Evolutionary conservation across 2,888 invertebrate species (phyloP).

Genomic region (Drosophila birchii): DNA sequence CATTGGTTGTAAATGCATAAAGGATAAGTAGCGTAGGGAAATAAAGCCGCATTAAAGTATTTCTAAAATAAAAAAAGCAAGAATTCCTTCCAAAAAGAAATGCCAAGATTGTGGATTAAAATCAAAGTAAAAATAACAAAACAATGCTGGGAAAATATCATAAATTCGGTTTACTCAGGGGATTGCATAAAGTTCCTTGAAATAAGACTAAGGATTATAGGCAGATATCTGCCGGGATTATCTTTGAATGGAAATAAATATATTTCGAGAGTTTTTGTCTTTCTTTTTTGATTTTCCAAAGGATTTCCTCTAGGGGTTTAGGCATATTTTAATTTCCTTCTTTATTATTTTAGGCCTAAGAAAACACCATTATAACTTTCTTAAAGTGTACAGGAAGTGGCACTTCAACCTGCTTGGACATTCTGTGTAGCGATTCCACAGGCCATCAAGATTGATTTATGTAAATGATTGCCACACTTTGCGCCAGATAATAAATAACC

Average conservation of each 20-base stretch:
- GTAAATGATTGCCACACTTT: slow-evolving; percentile 78
- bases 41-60: slow-evolving; percentile 26
- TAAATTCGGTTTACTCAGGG: slow-evolving; percentile 9
- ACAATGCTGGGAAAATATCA: slow-evolving; percentile 1
- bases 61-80: slow-evolving; percentile 7
- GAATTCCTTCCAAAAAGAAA: slow-evolving; percentile 14
- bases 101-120: slow-evolving; percentile 23
- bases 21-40: slow-evolving; percentile 34
- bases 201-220: not conserved
- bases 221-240: not conserved
- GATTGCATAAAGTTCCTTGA: not conserved
- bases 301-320: not conserved
- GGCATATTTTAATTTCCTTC: not conserved
- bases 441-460: slow-evolving; percentile 71
- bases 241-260: not conserved
- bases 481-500: slow-evolving; percentile 75
- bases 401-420: slow-evolving; percentile 33
- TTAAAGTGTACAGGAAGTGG: slow-evolving; percentile 17
- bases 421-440: slow-evolving; percentile 13
- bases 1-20: slow-evolving; percentile 42
- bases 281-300: not conserved
- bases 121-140: slow-evolving; percentile 4
- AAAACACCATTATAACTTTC: not conserved
- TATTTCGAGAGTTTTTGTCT: not conserved
- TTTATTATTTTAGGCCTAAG: not conserved